Evolutionary conservation across 2,797 vertebrate species (phyloP).

Genomic region (Eidolon dupreanum): DNA sequence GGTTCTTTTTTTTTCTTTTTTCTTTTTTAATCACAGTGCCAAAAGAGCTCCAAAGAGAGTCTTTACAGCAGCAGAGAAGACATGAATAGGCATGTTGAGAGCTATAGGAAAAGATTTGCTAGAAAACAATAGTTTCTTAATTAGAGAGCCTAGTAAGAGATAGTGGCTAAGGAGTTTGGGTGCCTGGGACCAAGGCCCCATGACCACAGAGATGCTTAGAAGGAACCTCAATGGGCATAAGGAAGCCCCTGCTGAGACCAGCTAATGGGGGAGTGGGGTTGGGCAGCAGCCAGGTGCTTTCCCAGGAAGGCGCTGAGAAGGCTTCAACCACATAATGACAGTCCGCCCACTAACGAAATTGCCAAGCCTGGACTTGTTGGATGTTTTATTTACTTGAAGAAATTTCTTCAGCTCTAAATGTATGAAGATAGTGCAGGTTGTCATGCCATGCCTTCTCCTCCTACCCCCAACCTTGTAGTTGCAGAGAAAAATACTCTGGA

Average conservation of each 20-base stretch:
- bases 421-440: slow-evolving; percentile 42
- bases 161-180: neutral
- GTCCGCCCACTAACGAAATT: slow-evolving; percentile 54
- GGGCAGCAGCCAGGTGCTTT: slow-evolving; percentile 61
- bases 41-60: neutral
- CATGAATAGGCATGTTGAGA: neutral
- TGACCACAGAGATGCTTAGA: neutral
- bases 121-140: slow-evolving; percentile 36
- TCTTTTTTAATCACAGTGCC: neutral
- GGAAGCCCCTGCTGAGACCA: neutral
- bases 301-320: slow-evolving; percentile 58
- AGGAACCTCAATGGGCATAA: neutral
- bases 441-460: neutral
- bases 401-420: slow-evolving; percentile 29
- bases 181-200: neutral
- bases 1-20: neutral
- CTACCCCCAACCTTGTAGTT: neutral
- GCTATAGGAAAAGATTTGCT: neutral
- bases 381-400: slow-evolving; percentile 68
- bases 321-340: slow-evolving; percentile 66
- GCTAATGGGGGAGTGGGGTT: neutral
- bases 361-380: slow-evolving; percentile 71
- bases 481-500: slow-evolving; percentile 25
- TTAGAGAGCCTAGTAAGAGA: neutral
- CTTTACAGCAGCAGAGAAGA: neutral